A percentile compares a stretch with the other conserved stretches of the same genome.
Evolutionary conservation across 2,797 vertebrate genomes (phyloP).

Genomic region (Glyptemys insculpta): DNA sequence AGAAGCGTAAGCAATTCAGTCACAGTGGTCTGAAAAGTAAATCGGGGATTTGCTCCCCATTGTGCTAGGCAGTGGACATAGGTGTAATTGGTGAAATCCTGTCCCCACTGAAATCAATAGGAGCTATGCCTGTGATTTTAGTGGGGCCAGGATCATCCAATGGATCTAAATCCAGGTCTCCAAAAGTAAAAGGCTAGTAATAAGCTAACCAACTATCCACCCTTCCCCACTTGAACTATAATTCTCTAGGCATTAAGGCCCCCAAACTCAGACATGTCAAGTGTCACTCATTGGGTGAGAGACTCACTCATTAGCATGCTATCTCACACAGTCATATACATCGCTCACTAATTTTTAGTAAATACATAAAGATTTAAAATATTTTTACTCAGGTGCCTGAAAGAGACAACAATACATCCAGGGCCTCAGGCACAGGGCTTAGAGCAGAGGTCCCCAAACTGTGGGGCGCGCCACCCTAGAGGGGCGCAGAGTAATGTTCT

Average conservation of each 20-base stretch:
- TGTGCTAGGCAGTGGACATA: not conserved
- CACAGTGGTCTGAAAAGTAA: not conserved
- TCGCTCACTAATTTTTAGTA: no score
- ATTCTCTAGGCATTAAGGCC: not conserved
- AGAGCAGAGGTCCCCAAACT: no score
- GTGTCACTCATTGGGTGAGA: no score
- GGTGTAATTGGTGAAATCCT: not conserved
- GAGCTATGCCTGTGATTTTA: not conserved
- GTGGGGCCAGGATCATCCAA: not conserved
- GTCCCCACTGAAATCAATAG: not conserved
- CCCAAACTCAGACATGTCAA: not conserved
- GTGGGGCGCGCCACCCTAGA: no score
- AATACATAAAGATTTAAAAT: no score
- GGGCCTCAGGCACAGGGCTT: no score
- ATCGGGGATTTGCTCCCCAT: not conserved
- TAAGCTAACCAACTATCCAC: not conserved
- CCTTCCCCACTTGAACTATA: not conserved
- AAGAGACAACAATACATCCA: no score
- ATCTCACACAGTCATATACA: no score
- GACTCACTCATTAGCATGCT: no score
- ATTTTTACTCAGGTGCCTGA: no score
- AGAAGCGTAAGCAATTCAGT: not conserved
- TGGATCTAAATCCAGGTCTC: not conserved
- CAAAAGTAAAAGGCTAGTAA: not conserved
- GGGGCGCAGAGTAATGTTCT: no score